Percentiles rank a stretch among this genome's conserved stretches.
Evolutionary conservation across 2,888 invertebrate genomes (phyloP).

Genomic region (Schizotus pectinicornis): DNA sequence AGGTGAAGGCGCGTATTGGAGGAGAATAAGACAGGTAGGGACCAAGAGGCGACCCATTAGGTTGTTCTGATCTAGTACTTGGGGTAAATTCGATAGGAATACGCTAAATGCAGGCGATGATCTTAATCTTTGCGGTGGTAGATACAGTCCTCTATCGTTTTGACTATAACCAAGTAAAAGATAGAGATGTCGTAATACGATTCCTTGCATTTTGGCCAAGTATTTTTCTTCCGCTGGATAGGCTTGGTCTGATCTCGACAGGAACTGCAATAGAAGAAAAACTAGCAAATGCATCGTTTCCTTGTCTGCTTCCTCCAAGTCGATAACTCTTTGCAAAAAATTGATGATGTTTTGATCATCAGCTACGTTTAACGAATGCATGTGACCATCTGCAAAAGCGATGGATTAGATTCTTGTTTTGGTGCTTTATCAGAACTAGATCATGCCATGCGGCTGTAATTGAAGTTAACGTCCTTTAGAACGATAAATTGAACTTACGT

Average conservation of each 20-base stretch:
- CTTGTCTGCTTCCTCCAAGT: constrained; percentile 92
- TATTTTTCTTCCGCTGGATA: constrained; percentile 88
- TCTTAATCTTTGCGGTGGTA: constrained; percentile 87
- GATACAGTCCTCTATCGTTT: constrained; percentile 87
- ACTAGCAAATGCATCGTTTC: constrained; percentile 95
- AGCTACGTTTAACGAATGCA: constrained; percentile 81
- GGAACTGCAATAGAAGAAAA: constrained; percentile 95
- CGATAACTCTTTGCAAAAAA: constrained; percentile 86
- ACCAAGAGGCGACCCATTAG: constrained; percentile 89
- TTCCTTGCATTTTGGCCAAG: constrained; percentile 78
- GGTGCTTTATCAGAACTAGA: not conserved
- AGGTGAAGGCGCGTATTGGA: constrained; percentile 85
- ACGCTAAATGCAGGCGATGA: constrained; percentile 95
- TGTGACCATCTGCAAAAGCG: constrained; percentile 71
- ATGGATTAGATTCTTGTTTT: not conserved
- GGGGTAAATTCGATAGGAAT: constrained; percentile 91
- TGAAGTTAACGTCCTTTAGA: not conserved
- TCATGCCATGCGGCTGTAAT: constrained; percentile 17
- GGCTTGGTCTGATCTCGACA: constrained; percentile 82
- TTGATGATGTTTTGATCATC: constrained; percentile 82
- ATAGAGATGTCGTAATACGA: constrained; percentile 91
- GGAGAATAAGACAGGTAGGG: constrained; percentile 79
- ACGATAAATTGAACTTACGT: constrained; percentile 35
- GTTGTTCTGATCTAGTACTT: constrained; percentile 95
- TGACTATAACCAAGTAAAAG: constrained; percentile 92